Base-by-base conservation (phyloP, 2,888 invertebrate genomes). In the Unio delphinus region DNA sequence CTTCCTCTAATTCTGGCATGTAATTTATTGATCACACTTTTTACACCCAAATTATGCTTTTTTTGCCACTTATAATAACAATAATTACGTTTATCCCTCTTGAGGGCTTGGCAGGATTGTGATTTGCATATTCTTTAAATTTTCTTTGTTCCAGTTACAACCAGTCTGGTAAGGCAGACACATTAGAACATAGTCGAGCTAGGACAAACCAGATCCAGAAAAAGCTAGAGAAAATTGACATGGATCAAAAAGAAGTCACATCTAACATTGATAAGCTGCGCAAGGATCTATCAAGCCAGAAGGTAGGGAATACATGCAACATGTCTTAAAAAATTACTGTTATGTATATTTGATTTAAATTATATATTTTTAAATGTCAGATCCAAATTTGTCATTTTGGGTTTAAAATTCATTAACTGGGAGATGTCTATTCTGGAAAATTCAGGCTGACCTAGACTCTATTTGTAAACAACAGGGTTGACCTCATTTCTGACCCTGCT, bases 161-260 rank as follows among this genome's bases (percentile, higher is more conserved):
- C 45, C 80, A 83, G 68, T 81, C 85, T 45, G 83, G 85, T 7
- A 81, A 84, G 57, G 83, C 80, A 26, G 80, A 82, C 15, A 71
- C 55, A 61, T 70, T 89, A 54, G 67, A 68, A 17, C 71, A 76
- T n/a, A 76, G 68, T 23, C 68, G 67, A 59, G 61, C 34, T 11
- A 67, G 68, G 28, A 76, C 76, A 55, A 72, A 73, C 18, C 66
- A 75, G 65, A 67, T 82, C 4, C 75, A 78, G 20, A 65, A 64
- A 61, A 77, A 75, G 55, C 63, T 78, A 78, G 93, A 93, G 65
- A 93, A 93, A 83, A 91, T 94, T 20, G 93, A 94, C 76, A 89
- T 92, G 64, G 86, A 91, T 68, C 91, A 91, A 78, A 91, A 92
- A 20, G 89, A 91, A 70, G 70, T 88, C 34, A 76, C 70, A 1